Base-by-base conservation (phyloP, 2,113 vertebrate species). In the Naja naja region DNA sequence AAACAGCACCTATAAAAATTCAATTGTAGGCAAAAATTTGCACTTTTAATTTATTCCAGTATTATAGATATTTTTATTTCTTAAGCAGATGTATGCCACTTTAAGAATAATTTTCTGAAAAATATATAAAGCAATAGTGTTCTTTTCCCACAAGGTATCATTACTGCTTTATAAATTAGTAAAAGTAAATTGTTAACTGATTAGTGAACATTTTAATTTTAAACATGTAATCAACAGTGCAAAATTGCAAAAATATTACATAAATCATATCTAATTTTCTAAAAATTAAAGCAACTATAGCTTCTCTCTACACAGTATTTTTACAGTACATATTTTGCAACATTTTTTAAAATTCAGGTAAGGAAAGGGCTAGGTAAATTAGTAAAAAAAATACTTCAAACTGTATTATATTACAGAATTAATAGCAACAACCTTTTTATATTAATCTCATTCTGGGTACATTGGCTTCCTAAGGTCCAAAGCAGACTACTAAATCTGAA, bases 381-480 rank as follows among this genome's bases (percentile, higher is more conserved):
- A 22, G 55, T 9, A 93, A n/a, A 5, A 86, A 25, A 58, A 53
- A 54, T 0, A 87, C 8, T 30, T 16, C 47, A 58, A 87, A 23
- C 88, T 55, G 86, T 0, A 52, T 16, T 25, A 1, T 90, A 58
- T 55, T 93, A 27, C 93, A 69, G 91, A 91, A 94, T 90, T 0
- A 92, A 45, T 92, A 45, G 56, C 69, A 91, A 95, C 93, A 94
- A 98, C 97, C 97, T 98, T 96, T 55, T 58, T 45, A 91, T 52
- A n/a, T 34, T n/a, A 94, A 56, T 92, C 94, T 95, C 91, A 91
- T 97, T 6, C 85, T 74, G 69, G n/a, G 93, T 91, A 93, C 97
- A 95, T 91, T 98, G 96, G 89, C 96, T 97, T 94, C 97, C 97
- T 95, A 98, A 94, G 53, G 98, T 97, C 95, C 69, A 96, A 91